These are phyloP conservation scores for Glomeris marginata DNA, from an alignment of 2,888 invertebrate genomes.

Conservation along the genomic window DNA sequence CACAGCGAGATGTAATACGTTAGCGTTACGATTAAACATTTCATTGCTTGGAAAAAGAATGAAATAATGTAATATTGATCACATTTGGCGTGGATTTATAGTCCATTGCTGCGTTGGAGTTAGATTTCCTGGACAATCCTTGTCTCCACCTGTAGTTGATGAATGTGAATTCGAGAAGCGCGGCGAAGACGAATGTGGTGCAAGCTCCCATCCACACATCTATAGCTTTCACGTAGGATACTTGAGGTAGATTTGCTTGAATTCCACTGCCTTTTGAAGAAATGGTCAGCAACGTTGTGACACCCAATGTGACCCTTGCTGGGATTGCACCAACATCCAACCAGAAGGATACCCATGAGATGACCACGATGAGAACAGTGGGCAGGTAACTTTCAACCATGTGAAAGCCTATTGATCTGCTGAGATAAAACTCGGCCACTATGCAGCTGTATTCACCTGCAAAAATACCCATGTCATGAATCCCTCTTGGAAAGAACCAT, in stretches of 20 bases:
- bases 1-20: too few relatives aligned
- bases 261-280: constrained; percentile 30
- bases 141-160: constrained; percentile 36
- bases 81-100: not conserved
- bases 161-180: constrained; percentile 35
- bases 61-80: too few relatives aligned
- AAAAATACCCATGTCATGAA: too few relatives aligned
- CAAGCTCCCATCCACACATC: constrained; percentile 26
- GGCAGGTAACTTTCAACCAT: constrained; percentile 41
- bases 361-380: constrained; percentile 40
- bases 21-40: too few relatives aligned
- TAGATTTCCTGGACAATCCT: constrained; percentile 4
- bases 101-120: not conserved
- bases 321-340: constrained; percentile 39
- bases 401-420: constrained; percentile 38
- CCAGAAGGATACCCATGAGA: constrained; percentile 42
- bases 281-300: constrained; percentile 35
- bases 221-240: constrained; percentile 23
- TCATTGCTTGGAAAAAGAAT: too few relatives aligned
- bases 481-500: too few relatives aligned
- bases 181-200: constrained; percentile 35
- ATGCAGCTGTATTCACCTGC: constrained; percentile 37
- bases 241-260: constrained; percentile 10
- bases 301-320: constrained; percentile 35
- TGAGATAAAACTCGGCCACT: constrained; percentile 37